phyloP scores from a whole-genome alignment of 2,113 vertebrate genomes.

The Hippolais icterina region DNA sequence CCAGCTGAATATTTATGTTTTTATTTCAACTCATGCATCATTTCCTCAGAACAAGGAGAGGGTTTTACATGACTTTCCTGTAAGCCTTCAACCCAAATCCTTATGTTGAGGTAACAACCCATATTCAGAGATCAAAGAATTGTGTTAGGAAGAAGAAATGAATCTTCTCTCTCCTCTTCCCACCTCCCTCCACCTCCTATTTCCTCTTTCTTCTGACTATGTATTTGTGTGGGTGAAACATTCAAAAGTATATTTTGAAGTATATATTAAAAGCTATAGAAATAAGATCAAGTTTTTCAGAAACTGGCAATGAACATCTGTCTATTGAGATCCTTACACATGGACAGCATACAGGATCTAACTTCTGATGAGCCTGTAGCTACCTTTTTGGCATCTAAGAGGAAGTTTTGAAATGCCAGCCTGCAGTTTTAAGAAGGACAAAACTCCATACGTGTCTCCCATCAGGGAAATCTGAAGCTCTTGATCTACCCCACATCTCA shows the following conservation, averaged over 20 bases:
- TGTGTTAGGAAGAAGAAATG: neutral
- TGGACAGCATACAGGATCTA: neutral
- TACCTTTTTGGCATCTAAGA: neutral
- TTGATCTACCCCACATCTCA: neutral
- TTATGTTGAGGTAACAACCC: neutral
- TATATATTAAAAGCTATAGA: neutral
- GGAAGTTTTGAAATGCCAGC: neutral
- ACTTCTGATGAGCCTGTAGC: neutral
- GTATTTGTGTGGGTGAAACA: neutral
- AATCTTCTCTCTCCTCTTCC: neutral
- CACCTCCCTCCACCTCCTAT: neutral
- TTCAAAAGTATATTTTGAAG: neutral
- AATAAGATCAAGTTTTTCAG: neutral
- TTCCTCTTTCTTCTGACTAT: neutral
- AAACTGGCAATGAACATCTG: neutral
- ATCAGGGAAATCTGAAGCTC: neutral
- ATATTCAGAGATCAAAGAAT: neutral
- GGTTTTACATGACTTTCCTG: neutral
- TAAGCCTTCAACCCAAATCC: neutral
- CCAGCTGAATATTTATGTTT: neutral
- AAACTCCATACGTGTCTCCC: fast-evolving
- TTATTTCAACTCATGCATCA: neutral
- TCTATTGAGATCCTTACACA: neutral
- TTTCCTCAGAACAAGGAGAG: neutral
- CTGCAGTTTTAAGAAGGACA: neutral